These are phyloP conservation scores for Bufo bufo DNA, from an alignment of 2,113 vertebrate genomes.

Conservation along the genomic window DNA sequence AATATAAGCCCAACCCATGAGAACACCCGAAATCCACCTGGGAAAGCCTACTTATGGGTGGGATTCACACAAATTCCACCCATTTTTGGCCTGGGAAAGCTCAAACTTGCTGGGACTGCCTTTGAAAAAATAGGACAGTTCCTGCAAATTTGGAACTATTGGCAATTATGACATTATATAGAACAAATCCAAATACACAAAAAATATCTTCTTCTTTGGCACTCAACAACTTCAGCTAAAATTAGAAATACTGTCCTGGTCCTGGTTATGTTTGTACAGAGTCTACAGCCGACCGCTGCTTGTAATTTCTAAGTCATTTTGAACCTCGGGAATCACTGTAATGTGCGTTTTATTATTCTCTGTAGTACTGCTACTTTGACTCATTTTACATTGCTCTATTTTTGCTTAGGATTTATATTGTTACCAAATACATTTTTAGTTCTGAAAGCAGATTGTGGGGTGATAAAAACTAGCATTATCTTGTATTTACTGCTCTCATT, in stretches of 20 bases:
- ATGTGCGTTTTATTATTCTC: conserved; percentile 23
- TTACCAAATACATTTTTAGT: conserved; percentile 3
- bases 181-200: neutral
- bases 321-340: neutral
- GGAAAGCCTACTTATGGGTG: too few relatives aligned
- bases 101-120: too few relatives aligned
- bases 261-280: neutral
- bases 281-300: neutral
- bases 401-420: conserved; percentile 1
- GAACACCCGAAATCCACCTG: too few relatives aligned
- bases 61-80: too few relatives aligned
- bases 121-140: too few relatives aligned
- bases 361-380: neutral
- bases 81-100: too few relatives aligned
- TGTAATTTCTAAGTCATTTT: conserved; percentile 13
- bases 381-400: conserved; percentile 27
- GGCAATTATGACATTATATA: too few relatives aligned
- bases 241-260: neutral
- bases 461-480: neutral
- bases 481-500: conserved; percentile 31
- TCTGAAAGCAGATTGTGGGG: neutral
- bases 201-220: neutral
- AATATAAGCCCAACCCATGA: too few relatives aligned
- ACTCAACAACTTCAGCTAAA: neutral
- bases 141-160: too few relatives aligned